phyloP scores from a whole-genome alignment of 2,888 invertebrate genomes.

The Nephrotoma appendiculata region DNA sequence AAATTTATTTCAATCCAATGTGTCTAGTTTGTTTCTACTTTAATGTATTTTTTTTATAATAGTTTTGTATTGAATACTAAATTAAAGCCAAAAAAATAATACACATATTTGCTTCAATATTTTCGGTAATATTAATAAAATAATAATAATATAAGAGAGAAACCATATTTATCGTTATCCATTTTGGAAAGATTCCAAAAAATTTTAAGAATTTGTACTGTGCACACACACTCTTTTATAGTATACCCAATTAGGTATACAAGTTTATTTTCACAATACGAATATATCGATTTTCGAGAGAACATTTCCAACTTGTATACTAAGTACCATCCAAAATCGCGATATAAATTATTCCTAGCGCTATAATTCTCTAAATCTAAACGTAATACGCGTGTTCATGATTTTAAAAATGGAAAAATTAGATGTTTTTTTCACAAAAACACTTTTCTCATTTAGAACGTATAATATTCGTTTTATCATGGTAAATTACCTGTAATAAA shows the following conservation, averaged over 20 bases:
- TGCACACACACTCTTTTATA: no score
- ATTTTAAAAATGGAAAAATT: not conserved
- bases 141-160: not conserved
- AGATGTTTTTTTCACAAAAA: not conserved
- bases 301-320: not conserved
- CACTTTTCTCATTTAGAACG: not conserved
- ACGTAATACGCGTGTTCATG: not conserved
- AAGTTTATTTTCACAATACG: not conserved
- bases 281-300: not conserved
- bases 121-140: not conserved
- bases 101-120: not conserved
- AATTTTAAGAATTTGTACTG: not conserved
- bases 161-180: not conserved
- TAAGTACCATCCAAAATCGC: not conserved
- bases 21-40: not conserved
- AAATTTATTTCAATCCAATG: not conserved
- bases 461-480: not conserved
- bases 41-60: not conserved
- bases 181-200: not conserved
- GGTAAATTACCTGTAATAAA: not conserved
- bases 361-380: not conserved
- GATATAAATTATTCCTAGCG: not conserved
- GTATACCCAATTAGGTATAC: not conserved
- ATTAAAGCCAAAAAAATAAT: not conserved
- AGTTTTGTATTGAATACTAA: not conserved